Base-by-base conservation (phyloP, 2,797 vertebrate species). In the Rhodeus uyekii region DNA sequence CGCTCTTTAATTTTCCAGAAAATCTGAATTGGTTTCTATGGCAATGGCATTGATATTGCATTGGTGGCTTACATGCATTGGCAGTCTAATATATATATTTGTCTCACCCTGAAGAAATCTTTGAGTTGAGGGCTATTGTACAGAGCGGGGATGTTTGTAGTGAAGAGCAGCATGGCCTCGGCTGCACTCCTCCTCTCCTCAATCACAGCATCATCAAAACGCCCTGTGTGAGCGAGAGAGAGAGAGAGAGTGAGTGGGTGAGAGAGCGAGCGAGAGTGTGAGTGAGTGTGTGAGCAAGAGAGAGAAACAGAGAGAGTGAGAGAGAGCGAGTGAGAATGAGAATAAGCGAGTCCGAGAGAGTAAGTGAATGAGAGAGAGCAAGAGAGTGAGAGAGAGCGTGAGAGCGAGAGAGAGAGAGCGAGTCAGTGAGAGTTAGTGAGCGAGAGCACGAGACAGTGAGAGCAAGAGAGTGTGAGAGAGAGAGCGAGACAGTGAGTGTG, bases 121-220 rank as follows among this genome's bases (percentile, higher is more conserved):
- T 97, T 96, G 58, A 98, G 95, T 60, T 98, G 97, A 1, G 96
- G 96, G 89, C 96, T 98, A 87, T 98, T 98, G 93, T 96, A 96
- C 65, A 98, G 93, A 0, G 96, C 97, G 0, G 97, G 95, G 76
- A 98, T 96, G 81, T 89, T 92, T 34, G 95, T 93, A 0, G 95
- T 92, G 85, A 98, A 98, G 1, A 90, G 90, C 0, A 98, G 90
- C 95, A 96, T 90, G 86, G 83, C 89, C 88, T 98, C 96, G 0
- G 97, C 90, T 0, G 95, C 96, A 19, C 91, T 94, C 24, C 96
- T 93, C 84, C 97, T 93, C 85, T 97, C 96, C 82, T 97, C 96
- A 0, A 98, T 97, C 89, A 98, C 97, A 0, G 94, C 89, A 19
- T 94, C 95, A 44, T 98, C 96, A 58, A 98, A 98, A 34, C 97